Evolutionary conservation across 2,888 invertebrate species (phyloP).

Genomic region (Anticlea derivata): DNA sequence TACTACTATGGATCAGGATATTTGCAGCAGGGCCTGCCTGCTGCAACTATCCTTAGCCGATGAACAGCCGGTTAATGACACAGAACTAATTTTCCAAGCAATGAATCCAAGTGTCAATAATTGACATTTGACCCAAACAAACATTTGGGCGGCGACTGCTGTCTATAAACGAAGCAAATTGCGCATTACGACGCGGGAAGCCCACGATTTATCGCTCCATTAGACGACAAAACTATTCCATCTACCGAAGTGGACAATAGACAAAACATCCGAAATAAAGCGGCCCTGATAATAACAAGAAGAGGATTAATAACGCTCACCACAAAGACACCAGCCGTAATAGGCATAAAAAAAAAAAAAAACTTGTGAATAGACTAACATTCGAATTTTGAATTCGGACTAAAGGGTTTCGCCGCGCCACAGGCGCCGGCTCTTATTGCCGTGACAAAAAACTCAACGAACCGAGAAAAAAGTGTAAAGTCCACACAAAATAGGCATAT

Average conservation of each 20-base stretch:
- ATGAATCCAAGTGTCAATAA: not conserved
- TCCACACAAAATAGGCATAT: slow-evolving; percentile 76
- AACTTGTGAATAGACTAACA: slow-evolving; percentile 20
- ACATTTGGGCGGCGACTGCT: slow-evolving; percentile 11
- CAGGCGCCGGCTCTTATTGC: slow-evolving; percentile 72
- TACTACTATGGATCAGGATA: too few relatives aligned
- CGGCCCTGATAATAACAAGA: slow-evolving; percentile 68
- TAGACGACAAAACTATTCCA: slow-evolving; percentile 45
- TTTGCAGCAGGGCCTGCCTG: too few relatives aligned
- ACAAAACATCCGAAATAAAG: slow-evolving; percentile 62
- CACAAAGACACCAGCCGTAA: slow-evolving; percentile 32
- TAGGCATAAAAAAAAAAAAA: slow-evolving; percentile 45
- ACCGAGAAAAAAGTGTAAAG: slow-evolving; percentile 75
- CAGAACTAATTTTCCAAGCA: too few relatives aligned
- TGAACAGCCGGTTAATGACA: too few relatives aligned
- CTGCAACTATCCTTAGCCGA: too few relatives aligned
- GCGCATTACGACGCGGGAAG: slow-evolving; percentile 46
- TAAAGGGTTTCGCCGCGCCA: slow-evolving; percentile 73
- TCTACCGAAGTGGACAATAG: slow-evolving; percentile 53
- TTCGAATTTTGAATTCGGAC: slow-evolving; percentile 64
- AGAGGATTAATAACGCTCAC: slow-evolving; percentile 68
- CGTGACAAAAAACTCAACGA: slow-evolving; percentile 57
- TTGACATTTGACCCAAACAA: slow-evolving; percentile 3
- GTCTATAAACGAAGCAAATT: slow-evolving; percentile 36
- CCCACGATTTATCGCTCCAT: slow-evolving; percentile 48